phyloP scores from a whole-genome alignment of 2,888 invertebrate genomes.

The Gnatocerus cornutus region DNA sequence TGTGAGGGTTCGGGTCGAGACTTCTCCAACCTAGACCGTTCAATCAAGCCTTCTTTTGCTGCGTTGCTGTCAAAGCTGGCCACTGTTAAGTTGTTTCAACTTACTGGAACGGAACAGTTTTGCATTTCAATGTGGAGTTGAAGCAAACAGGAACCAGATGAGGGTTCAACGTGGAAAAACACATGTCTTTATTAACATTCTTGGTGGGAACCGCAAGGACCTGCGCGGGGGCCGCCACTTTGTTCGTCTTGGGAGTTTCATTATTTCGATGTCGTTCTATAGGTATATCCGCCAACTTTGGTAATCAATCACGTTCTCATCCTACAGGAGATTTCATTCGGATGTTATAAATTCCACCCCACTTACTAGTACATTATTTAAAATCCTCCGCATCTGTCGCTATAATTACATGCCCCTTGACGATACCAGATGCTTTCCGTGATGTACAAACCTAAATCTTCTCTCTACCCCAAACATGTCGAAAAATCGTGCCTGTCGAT shows the following conservation, averaged over 20 bases:
- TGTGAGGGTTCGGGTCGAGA: slow-evolving; percentile 48
- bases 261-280: no score
- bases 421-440: slow-evolving; percentile 35
- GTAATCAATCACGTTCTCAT: slow-evolving; percentile 46
- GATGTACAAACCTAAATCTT: slow-evolving; percentile 10
- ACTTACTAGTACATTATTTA: slow-evolving; percentile 47
- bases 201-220: no score
- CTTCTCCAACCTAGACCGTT: slow-evolving; percentile 49
- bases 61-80: slow-evolving; percentile 30
- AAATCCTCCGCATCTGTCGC: slow-evolving; percentile 50
- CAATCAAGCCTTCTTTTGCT: slow-evolving; percentile 50
- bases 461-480: background rate
- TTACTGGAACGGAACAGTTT: slow-evolving; percentile 46
- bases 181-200: slow-evolving; percentile 1
- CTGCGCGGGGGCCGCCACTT: background rate
- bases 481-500: slow-evolving; percentile 18
- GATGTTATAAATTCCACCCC: slow-evolving; percentile 47
- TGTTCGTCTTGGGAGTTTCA: background rate
- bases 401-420: slow-evolving; percentile 49
- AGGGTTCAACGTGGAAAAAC: background rate
- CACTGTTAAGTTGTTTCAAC: slow-evolving; percentile 45
- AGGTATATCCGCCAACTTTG: background rate
- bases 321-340: slow-evolving; percentile 39
- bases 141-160: slow-evolving; percentile 29
- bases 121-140: slow-evolving; percentile 41